Evolutionary conservation across 2,113 vertebrate genomes (phyloP), one percentile per base, ranked within the genome.

Genomic region (Gallinago undulata): DNA sequence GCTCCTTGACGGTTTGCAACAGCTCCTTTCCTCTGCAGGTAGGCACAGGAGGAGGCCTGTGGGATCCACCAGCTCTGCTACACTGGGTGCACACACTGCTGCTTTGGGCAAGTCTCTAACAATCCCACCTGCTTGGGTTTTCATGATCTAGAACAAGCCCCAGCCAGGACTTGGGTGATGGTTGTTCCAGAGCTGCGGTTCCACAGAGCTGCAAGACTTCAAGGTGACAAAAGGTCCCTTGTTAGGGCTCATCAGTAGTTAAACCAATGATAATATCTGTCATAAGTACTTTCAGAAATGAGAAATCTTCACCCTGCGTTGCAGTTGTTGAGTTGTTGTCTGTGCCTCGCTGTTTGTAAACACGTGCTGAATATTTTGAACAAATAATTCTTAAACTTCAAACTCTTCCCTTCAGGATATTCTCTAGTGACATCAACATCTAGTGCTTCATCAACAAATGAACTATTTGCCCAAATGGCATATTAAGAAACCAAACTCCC

Each of bases 101-200:
- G 66, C 84, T 84, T 59, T 27, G 67, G 51, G 37, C 23, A 72
- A 30, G 19, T 10, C 64, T 74, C 33, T 10, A 63, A 30, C 47
- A 84, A 87, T 14, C 16, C 13, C 15, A 13, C 28, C 47, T 50
- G 50, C 55, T 19, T 57, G 33, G 5, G 2, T 80, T 90, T 48
- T 69, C 55, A 35, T 9, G 5, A 5, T 2, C 8, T 6, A 43
- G 25, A 83, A 31, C n/a, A 73, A 83, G 11, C 8, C 9, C 23
- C 30, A 47, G 53, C 0, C 0, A 83, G 18, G 25, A 47, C 17
- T 50, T 8, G 5, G 0, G 7, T 1, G 2, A 6, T 9, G 12
- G 23, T 11, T 66, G 30, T 64, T 79, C 19, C 75, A 64, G 39
- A 64, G 33, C 51, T 15, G 3, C 11, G 1, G 2, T 13, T 70